phyloP scores from a whole-genome alignment of 2,113 vertebrate genomes.

The Coracopsis vasa region DNA sequence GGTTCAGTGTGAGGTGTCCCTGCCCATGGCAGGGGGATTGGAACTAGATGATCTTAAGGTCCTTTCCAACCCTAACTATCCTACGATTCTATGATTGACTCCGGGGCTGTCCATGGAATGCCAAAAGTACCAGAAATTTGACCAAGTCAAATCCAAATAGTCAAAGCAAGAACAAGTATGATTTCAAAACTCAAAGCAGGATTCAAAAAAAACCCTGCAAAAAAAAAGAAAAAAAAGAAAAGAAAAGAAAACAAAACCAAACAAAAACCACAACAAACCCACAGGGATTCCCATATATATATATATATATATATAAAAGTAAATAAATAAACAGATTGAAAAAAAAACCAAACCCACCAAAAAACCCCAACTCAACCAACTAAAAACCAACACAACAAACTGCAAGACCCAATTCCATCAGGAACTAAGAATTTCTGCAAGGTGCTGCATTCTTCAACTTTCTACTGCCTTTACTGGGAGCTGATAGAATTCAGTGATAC shows the following conservation, averaged over 20 bases:
- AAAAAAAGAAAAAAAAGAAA: no score
- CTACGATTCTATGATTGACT: no score
- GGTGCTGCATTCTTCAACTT: neutral
- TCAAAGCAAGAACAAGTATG: neutral
- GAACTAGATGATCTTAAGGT: no score
- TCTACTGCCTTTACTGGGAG: neutral
- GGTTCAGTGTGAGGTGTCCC: no score
- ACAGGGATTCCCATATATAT: rapidly evolving
- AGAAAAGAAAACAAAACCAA: neutral
- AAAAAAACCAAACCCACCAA: neutral
- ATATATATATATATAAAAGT: neutral
- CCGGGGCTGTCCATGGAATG: neutral
- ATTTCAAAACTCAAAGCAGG: neutral
- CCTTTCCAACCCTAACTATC: no score
- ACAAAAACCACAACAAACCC: neutral
- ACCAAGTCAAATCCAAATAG: neutral
- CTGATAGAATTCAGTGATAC: neutral
- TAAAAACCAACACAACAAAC: neutral
- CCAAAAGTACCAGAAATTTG: neutral
- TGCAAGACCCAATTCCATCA: neutral
- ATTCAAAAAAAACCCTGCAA: rapidly evolving
- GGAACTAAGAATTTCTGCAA: neutral
- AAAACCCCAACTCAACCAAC: neutral
- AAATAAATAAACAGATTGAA: neutral
- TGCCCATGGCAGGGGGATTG: no score